Percentiles rank a stretch among this genome's conserved stretches.
Evolutionary conservation across 2,888 invertebrate species (phyloP).

Genomic region (Aelia acuminata): DNA sequence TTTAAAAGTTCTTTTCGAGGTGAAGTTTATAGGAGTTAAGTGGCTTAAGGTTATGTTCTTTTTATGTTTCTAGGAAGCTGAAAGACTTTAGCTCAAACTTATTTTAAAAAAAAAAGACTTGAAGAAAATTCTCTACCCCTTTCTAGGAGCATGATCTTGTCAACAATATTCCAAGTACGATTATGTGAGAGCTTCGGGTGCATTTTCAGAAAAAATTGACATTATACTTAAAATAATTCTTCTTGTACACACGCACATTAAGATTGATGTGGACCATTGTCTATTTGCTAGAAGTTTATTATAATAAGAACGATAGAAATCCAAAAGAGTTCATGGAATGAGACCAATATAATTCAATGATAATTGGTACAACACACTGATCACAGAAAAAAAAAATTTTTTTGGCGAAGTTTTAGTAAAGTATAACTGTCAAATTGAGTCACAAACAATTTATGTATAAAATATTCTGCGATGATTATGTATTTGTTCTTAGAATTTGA

Average conservation of each 20-base stretch:
- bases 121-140: not conserved
- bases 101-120: not conserved
- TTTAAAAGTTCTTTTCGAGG: constrained; percentile 7
- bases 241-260: too few species aligned
- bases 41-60: not conserved
- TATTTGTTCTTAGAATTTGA: not conserved
- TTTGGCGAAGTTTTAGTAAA: too few species aligned
- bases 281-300: too few species aligned
- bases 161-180: not conserved
- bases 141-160: not conserved
- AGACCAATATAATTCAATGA: too few species aligned
- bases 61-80: not conserved
- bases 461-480: not conserved
- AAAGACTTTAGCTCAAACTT: not conserved
- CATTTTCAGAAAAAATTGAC: too few species aligned
- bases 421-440: too few species aligned
- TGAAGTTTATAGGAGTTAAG: not conserved
- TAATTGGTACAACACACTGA: too few species aligned
- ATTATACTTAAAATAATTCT: too few species aligned
- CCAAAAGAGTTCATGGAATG: too few species aligned
- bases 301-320: not conserved
- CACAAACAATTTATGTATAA: too few species aligned
- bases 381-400: too few species aligned
- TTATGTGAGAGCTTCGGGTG: not conserved
- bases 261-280: too few species aligned